A percentile compares a stretch with the other conserved stretches of the same genome.
These are phyloP conservation scores for Psylliodes chrysocephalus DNA, from an alignment of 2,888 invertebrate genomes.

Conservation along the genomic window DNA sequence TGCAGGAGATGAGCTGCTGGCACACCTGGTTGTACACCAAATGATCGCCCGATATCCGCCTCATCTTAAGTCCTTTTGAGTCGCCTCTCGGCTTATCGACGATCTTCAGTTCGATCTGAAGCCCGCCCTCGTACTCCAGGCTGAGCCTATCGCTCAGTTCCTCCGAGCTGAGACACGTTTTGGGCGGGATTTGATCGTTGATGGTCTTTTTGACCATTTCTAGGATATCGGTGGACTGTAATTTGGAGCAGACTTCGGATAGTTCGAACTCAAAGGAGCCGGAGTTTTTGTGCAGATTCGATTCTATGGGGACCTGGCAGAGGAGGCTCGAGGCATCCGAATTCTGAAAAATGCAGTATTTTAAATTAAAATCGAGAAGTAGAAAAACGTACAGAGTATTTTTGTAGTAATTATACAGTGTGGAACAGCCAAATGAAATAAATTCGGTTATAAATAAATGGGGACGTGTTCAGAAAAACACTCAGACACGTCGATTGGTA, in stretches of 20 bases:
- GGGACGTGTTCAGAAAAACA: too few relatives aligned
- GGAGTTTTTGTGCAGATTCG: constrained; percentile 58
- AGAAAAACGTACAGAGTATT: too few relatives aligned
- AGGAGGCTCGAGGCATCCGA: constrained; percentile 26
- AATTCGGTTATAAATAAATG: too few relatives aligned
- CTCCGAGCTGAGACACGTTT: constrained; percentile 67
- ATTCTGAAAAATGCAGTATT: constrained; percentile 9
- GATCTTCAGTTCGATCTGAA: constrained; percentile 86
- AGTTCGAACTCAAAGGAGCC: constrained; percentile 77
- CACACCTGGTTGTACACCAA: constrained; percentile 88
- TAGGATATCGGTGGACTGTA: constrained; percentile 82
- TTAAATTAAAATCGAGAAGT: background rate
- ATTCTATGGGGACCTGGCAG: constrained; percentile 31
- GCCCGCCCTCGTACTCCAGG: constrained; percentile 72
- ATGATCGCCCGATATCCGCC: constrained; percentile 89
- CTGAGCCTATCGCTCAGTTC: constrained; percentile 58
- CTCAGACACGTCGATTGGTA: too few relatives aligned
- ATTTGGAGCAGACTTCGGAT: constrained; percentile 81
- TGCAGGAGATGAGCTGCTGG: constrained; percentile 86
- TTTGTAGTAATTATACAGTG: too few relatives aligned
- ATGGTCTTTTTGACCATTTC: constrained; percentile 83
- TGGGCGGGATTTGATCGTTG: constrained; percentile 81
- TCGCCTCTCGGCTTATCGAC: constrained; percentile 75
- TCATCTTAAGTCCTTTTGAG: constrained; percentile 84
- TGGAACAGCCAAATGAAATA: too few relatives aligned